These are phyloP conservation scores for Thyatira batis DNA, from an alignment of 2,888 invertebrate species.

Conservation along the genomic window DNA sequence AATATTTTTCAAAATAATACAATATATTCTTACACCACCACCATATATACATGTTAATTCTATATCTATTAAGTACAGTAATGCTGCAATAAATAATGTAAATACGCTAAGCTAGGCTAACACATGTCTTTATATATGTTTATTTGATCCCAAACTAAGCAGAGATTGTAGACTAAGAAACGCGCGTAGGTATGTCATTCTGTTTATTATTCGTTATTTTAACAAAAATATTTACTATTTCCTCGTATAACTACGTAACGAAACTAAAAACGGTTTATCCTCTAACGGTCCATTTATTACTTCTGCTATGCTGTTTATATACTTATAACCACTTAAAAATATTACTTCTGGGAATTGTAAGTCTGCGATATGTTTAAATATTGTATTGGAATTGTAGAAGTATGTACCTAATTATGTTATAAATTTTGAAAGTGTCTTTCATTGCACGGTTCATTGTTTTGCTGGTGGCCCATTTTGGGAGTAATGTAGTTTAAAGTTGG, in stretches of 20 bases:
- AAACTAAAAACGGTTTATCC: too few relatives aligned
- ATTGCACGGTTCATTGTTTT: constrained; percentile 42
- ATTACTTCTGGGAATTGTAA: too few relatives aligned
- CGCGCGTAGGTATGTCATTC: too few relatives aligned
- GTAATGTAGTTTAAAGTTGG: constrained; percentile 75
- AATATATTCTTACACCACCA: constrained; percentile 53
- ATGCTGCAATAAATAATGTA: constrained; percentile 35
- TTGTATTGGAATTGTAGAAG: constrained; percentile 17
- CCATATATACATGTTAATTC: constrained; percentile 56
- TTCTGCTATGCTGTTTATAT: too few relatives aligned
- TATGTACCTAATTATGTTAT: constrained; percentile 60
- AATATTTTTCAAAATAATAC: constrained; percentile 34
- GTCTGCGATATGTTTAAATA: constrained; percentile 6
- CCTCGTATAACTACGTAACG: too few relatives aligned
- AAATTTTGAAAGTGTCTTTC: constrained; percentile 79
- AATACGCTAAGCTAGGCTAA: constrained; percentile 11
- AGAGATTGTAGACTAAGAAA: background rate
- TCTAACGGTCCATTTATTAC: too few relatives aligned
- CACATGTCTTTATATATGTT: background rate
- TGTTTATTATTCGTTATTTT: too few relatives aligned
- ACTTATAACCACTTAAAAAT: too few relatives aligned
- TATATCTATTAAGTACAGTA: constrained; percentile 60
- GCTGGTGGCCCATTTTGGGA: constrained; percentile 64
- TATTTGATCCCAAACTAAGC: background rate
- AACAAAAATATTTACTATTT: too few relatives aligned